Evolutionary conservation across 1,140 invertebrate species (phyloP), one percentile per base, ranked within the genome.

Genomic region (Hylaeus anthracinus): DNA sequence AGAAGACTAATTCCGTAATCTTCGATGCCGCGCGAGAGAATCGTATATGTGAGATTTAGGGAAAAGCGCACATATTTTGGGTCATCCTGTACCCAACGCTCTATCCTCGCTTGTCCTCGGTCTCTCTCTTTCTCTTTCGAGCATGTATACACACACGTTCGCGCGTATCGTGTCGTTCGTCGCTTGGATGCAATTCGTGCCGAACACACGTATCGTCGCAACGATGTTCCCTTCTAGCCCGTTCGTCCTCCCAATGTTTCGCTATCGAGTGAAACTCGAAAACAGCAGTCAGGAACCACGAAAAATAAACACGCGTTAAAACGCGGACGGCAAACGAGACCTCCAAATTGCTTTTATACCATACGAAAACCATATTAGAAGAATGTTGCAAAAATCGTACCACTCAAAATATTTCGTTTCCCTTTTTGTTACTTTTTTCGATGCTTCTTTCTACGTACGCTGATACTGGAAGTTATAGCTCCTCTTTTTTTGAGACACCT

Each of bases 161-260:
- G 60, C 55, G 43, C 39, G 37, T 14, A 56, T 43, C n/a, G 61
- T 67, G 63, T 66, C 69, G 63, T 72, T 77, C 66, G 65, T 56
- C 37, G 48, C n/a, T 15, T 3, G 56, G 56, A 77, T 15, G 70
- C 60, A 64, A 63, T 60, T 70, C 67, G 67, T 64, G 58, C 53
- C 39, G 61, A 78, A 78, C 65, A 70, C 56, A 48, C 55, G 5
- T 51, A 26, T 67, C 45, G 56, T 41, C 37, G 15, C 55, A n/a
- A 48, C 72, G 60, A 72, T 64, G 53, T 55, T 72, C 66, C 66
- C 48, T 77, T 71, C 66, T 61, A 77, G 37, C 12, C 15, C 14
- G 55, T 6, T 45, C 39, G 15, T 58, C 69, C 43, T 43, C 1
- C 2, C 37, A 14, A 10, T 43, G 39, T 77, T 71, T 10, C 65